phyloP scores from a whole-genome alignment of 2,113 vertebrate genomes.

The Talpa occidentalis region DNA sequence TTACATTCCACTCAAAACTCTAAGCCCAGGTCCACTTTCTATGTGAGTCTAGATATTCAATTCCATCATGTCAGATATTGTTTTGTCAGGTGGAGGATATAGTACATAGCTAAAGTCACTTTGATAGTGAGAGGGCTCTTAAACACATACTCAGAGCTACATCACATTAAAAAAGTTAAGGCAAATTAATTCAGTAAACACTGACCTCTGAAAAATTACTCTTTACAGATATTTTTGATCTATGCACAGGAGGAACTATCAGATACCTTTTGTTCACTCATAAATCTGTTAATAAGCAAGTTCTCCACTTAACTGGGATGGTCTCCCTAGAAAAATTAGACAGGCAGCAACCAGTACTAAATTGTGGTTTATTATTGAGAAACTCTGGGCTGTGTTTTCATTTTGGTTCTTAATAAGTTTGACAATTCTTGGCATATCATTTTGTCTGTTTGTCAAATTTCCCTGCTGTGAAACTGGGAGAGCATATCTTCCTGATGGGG shows the following conservation, averaged over 20 bases:
- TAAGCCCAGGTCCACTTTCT: background rate
- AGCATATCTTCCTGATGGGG: background rate
- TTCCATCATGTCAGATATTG: background rate
- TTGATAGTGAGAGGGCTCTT: background rate
- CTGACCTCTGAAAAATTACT: background rate
- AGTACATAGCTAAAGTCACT: background rate
- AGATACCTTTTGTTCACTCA: background rate
- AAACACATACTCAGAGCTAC: background rate
- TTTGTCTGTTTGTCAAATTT: slow-evolving; percentile 59
- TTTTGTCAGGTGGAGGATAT: background rate
- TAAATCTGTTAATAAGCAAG: slow-evolving; percentile 1
- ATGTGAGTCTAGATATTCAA: background rate
- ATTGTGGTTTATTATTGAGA: background rate
- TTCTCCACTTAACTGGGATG: background rate
- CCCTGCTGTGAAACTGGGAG: background rate
- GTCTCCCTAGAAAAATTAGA: background rate
- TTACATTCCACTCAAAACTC: background rate
- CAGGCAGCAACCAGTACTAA: background rate
- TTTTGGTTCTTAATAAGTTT: slow-evolving; percentile 57
- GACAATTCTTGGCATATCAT: slow-evolving; percentile 16
- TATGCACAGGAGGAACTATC: background rate
- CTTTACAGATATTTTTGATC: background rate
- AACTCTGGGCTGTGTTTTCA: slow-evolving; percentile 51
- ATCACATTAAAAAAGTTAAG: background rate
- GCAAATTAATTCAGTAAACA: background rate